Percentiles rank a stretch among this genome's conserved stretches.
These are phyloP conservation scores for Colinus virginianus DNA, from an alignment of 2,113 vertebrate genomes.

Conservation along the genomic window DNA sequence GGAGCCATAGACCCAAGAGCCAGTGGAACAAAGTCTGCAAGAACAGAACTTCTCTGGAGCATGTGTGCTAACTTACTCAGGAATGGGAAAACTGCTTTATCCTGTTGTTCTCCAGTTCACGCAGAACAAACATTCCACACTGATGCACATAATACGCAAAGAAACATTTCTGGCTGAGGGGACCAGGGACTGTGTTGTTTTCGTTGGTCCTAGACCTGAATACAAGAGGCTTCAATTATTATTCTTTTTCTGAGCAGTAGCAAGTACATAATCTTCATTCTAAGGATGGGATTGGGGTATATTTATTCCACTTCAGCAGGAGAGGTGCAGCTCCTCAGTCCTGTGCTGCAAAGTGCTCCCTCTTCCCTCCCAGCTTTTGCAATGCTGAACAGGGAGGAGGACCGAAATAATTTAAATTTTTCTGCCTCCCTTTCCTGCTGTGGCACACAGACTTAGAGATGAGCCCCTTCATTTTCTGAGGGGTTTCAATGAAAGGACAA, in stretches of 20 bases:
- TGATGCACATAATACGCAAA: neutral
- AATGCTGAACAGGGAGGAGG: neutral
- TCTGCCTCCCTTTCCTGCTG: neutral
- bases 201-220: neutral
- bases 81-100: neutral
- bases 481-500: neutral
- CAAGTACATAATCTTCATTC: neutral
- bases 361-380: neutral
- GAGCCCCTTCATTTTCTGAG: neutral
- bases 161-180: neutral
- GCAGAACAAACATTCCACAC: constrained; percentile 24
- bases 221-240: neutral
- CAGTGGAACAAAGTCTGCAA: neutral
- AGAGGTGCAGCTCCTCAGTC: neutral
- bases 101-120: neutral
- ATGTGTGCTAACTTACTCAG: neutral
- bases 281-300: neutral
- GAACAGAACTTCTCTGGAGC: neutral
- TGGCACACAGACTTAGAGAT: neutral
- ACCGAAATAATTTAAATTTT: neutral
- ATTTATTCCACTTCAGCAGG: neutral
- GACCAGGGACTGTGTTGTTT: neutral
- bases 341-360: neutral
- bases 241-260: neutral
- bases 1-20: neutral